Evolutionary conservation across 2,113 vertebrate species (phyloP).

Genomic region (Xenus cinereus): DNA sequence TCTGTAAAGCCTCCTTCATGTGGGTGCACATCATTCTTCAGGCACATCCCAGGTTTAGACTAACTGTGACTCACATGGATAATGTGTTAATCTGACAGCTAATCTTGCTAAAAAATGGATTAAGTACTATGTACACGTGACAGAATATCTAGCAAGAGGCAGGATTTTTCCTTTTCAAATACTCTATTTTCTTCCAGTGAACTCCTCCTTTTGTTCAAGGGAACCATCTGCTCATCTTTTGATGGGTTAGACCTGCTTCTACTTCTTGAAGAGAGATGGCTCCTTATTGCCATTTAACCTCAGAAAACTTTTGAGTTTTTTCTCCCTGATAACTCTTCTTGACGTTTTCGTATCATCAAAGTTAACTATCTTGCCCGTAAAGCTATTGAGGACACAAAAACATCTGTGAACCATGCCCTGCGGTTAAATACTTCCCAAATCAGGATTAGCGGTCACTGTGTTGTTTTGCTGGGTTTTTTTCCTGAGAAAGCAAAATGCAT

Average conservation of each 20-base stretch:
- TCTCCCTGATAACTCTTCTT: not conserved
- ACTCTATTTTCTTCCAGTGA: not conserved
- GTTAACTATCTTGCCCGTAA: not conserved
- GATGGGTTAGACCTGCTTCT: not conserved
- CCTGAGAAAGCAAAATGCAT: not conserved
- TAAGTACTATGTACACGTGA: not conserved
- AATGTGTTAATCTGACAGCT: constrained; percentile 52
- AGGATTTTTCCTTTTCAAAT: constrained; percentile 2
- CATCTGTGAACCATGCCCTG: not conserved
- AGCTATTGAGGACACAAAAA: not conserved
- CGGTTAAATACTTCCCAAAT: not conserved
- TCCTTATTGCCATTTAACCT: not conserved
- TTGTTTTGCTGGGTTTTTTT: not conserved
- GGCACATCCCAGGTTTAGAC: constrained; percentile 10
- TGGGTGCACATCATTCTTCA: not conserved
- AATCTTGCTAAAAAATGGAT: constrained; percentile 43
- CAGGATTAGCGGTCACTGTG: not conserved
- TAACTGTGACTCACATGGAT: not conserved
- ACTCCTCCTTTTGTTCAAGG: not conserved
- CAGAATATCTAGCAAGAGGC: not conserved
- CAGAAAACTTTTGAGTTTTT: not conserved
- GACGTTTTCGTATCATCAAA: constrained; percentile 15
- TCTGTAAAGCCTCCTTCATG: constrained; percentile 15
- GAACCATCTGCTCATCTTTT: not conserved
- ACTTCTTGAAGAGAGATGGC: not conserved